phyloP scores from a whole-genome alignment of 2,113 vertebrate genomes.

The Dryoscopus gambensis region DNA sequence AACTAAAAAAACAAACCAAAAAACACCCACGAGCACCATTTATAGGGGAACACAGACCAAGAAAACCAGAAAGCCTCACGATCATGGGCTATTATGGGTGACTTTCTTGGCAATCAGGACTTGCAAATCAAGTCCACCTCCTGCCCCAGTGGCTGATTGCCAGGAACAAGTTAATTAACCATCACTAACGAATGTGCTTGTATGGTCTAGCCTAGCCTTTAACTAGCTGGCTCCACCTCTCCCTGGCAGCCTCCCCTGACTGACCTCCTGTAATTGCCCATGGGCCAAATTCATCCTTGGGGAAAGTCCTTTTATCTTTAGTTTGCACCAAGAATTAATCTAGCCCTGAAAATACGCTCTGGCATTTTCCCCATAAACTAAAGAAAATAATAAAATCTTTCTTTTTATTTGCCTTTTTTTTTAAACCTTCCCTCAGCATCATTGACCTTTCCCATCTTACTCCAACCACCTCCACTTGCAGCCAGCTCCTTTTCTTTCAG shows the following conservation, averaged over 20 bases:
- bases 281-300: not conserved
- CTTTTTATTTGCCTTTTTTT: not conserved
- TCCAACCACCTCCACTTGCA: not conserved
- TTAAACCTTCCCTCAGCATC: not conserved
- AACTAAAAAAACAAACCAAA: not conserved
- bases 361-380: not conserved
- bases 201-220: not conserved
- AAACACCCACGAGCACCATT: accelerated
- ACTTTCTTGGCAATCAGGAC: constrained; percentile 4
- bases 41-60: not conserved
- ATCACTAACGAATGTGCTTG: not conserved
- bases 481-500: not conserved
- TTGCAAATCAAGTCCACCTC: constrained; percentile 17
- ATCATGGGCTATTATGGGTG: not conserved
- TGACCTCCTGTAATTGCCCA: not conserved
- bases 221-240: not conserved
- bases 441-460: not conserved
- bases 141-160: constrained; percentile 11
- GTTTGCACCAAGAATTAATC: not conserved
- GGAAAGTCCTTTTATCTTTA: not conserved
- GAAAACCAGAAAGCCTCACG: not conserved
- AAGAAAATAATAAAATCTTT: not conserved
- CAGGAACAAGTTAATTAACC: constrained; percentile 54
- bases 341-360: not conserved
- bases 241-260: not conserved